Percentiles rank a stretch among this genome's conserved stretches.
phyloP scores from a whole-genome alignment of 2,113 vertebrate genomes.

The Elephas maximus region DNA sequence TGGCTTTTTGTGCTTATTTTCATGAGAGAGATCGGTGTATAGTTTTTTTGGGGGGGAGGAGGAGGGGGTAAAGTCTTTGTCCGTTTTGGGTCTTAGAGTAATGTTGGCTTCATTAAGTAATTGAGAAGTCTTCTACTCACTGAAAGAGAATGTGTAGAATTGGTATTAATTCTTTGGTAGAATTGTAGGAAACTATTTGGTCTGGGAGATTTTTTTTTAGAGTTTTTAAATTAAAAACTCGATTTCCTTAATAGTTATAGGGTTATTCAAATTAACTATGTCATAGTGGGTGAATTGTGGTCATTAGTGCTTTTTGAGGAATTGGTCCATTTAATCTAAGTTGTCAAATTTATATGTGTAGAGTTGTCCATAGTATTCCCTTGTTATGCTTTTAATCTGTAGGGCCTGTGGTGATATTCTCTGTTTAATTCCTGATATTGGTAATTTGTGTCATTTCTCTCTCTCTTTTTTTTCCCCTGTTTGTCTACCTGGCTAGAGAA shows the following conservation, averaged over 20 bases:
- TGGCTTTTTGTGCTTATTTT: conserved; percentile 25
- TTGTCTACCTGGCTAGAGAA: conserved; percentile 27
- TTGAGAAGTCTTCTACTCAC: neutral
- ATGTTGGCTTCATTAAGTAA: neutral
- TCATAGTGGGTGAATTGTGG: neutral
- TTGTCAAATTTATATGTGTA: conserved; percentile 19
- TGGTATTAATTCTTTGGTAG: neutral
- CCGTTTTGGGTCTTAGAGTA: neutral
- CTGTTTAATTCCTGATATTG: neutral
- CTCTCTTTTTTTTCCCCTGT: neutral
- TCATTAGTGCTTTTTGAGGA: neutral
- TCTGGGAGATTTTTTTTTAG: neutral
- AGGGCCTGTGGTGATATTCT: neutral
- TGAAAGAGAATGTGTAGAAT: neutral
- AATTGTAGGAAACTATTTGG: conserved; percentile 9
- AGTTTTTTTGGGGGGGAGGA: neutral
- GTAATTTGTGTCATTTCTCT: neutral
- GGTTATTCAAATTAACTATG: neutral
- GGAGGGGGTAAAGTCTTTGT: neutral
- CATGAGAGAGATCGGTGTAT: neutral
- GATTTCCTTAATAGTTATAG: neutral
- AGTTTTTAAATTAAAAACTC: conserved; percentile 36
- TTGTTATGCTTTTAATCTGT: neutral
- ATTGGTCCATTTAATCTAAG: neutral
- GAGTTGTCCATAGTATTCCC: neutral